Evolutionary conservation across 2,113 vertebrate genomes (phyloP), one percentile per base, ranked within the genome.

Genomic region (Ammospiza nelsoni): DNA sequence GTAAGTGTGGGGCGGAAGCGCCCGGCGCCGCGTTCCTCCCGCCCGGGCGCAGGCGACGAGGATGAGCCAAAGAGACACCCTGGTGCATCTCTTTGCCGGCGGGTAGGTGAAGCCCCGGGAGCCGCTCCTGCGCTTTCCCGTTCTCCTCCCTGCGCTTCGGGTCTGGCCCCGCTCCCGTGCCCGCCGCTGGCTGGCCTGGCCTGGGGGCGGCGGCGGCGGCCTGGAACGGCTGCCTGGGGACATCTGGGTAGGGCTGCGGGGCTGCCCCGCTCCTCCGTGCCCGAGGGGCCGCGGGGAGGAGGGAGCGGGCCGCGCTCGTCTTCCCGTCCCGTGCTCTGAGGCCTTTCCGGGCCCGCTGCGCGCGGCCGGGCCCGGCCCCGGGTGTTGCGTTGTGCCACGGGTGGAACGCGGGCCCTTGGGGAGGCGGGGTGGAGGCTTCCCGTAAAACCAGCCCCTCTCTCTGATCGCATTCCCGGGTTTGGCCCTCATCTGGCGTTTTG

Each of bases 71-170:
- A 98, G 98, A 96, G 99, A 99, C 96, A 99, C 99, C 66, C 93
- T 99, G 97, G 99, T 99, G 98, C 99, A 99, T 98, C 98, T 99
- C 80, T 99, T 99, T 96, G 99, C 99, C 5, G 99, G 99, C 97
- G 99, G 99, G 99, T 99, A 96, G 35, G 95, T 94, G 59, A 39
- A 78, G 24, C 28, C 5, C 2, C 4, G 5, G 28, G 52, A 6
- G 0, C 12, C 4, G 44, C 5, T 23, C 12, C 15, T 58, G 37
- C 27, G 4, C 15, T 33, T 20, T 57, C 9, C 22, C 16, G 1
- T 65, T 25, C 13, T 35, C 6, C 2, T n/a, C 29, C 8, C 29
- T 13, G 17, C 17, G 35, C 27, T 9, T 7, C 17, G 27, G 43
- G 6, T 15, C 21, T 12, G 67, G 13, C 7, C 17, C 14, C 6